Evolutionary conservation across 1,140 invertebrate genomes (phyloP).

Genomic region (Pseudomyrmex concolor): DNA sequence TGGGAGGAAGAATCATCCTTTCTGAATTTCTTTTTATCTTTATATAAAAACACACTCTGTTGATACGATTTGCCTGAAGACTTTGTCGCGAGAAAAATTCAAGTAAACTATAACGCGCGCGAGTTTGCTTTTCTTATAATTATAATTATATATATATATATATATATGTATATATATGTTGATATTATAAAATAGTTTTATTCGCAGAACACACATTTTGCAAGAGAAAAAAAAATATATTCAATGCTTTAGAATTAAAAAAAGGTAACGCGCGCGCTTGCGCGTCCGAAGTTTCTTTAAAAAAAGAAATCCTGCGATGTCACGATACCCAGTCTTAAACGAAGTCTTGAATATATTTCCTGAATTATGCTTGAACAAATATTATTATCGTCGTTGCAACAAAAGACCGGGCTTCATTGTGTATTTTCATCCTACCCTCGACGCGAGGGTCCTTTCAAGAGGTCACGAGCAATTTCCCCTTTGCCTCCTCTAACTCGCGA

Average conservation of each 20-base stretch:
- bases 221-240: no score
- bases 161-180: no score
- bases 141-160: background rate
- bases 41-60: slow-evolving; percentile 9
- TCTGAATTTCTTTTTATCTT: slow-evolving; percentile 28
- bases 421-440: slow-evolving; percentile 49
- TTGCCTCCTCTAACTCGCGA: slow-evolving; percentile 45
- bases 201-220: no score
- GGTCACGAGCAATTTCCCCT: slow-evolving; percentile 70
- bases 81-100: slow-evolving; percentile 1
- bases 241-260: no score
- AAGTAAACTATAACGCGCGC: background rate
- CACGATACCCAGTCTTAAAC: slow-evolving; percentile 54
- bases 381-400: slow-evolving; percentile 65
- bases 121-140: background rate
- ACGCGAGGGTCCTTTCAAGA: slow-evolving; percentile 48
- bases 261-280: no score
- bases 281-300: background rate
- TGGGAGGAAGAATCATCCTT: background rate
- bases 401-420: slow-evolving; percentile 60
- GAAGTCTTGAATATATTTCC: slow-evolving; percentile 60
- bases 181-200: no score
- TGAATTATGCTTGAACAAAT: slow-evolving; percentile 67
- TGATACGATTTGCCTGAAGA: background rate
- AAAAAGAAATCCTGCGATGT: slow-evolving; percentile 48